Conservation (phyloP, 2,888 invertebrate species). For the Zonitis immaculata region DNA sequence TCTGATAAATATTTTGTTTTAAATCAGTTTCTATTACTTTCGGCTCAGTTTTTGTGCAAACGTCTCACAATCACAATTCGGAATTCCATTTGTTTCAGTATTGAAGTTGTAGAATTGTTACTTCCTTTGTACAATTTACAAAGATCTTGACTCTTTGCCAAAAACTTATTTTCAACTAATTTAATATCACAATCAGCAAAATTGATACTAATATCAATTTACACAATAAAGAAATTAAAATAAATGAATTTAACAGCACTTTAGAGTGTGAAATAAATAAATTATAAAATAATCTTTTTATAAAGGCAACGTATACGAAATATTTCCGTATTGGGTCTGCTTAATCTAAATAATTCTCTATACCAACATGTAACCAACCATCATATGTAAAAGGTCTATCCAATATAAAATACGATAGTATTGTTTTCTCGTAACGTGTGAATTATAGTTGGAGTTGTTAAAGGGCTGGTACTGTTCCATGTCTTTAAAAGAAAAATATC, state of each 20-base stretch:
- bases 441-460: constrained; percentile 24
- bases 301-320: constrained; percentile 1
- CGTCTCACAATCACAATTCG: too few relatives aligned
- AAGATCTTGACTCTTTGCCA: neutral
- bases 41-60: too few relatives aligned
- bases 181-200: neutral
- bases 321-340: constrained; percentile 5
- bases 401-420: constrained; percentile 18
- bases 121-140: neutral
- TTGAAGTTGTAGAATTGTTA: neutral
- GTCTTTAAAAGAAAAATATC: constrained; percentile 24
- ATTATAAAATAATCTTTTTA: neutral
- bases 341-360: constrained; percentile 20
- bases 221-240: too few relatives aligned
- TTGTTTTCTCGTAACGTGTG: constrained; percentile 27
- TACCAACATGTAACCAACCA: constrained; percentile 7
- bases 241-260: too few relatives aligned
- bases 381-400: constrained; percentile 19
- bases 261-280: neutral
- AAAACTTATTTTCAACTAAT: neutral
- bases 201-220: too few relatives aligned
- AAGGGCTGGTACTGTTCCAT: constrained; percentile 16
- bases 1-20: too few relatives aligned
- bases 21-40: too few relatives aligned
- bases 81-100: neutral